Evolutionary conservation across 2,113 vertebrate species (phyloP).

Genomic region (Triplophysa rosa): DNA sequence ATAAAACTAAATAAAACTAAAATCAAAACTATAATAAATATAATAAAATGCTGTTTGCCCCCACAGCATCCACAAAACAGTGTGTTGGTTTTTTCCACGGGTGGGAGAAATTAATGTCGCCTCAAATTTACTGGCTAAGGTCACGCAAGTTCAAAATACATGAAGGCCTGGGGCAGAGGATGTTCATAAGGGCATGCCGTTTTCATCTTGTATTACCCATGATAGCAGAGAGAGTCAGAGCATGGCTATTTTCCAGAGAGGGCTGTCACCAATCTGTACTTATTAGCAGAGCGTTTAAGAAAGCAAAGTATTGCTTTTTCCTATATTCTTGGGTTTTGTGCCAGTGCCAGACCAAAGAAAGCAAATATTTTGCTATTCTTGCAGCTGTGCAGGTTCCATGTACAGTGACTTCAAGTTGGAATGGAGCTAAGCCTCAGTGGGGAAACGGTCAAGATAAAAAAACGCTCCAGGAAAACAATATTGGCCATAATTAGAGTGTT

Average conservation of each 20-base stretch:
- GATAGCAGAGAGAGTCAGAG: conserved; percentile 34
- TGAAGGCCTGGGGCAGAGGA: conserved; percentile 41
- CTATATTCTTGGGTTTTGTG: conserved; percentile 54
- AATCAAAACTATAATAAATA: no score
- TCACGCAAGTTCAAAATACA: conserved; percentile 39
- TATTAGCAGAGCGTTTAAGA: conserved; percentile 46
- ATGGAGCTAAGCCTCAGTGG: conserved; percentile 44
- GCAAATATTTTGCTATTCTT: conserved; percentile 59
- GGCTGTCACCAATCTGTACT: conserved; percentile 38
- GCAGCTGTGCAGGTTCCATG: conserved; percentile 56
- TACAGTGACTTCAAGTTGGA: conserved; percentile 50
- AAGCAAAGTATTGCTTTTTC: conserved; percentile 48
- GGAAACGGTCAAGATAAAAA: conserved; percentile 49
- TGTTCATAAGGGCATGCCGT: conserved; percentile 44
- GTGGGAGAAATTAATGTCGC: conserved; percentile 34
- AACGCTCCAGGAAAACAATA: conserved; percentile 54
- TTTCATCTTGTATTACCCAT: conserved; percentile 29
- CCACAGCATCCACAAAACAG: conserved; percentile 21
- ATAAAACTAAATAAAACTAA: no score
- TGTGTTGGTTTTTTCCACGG: conserved; percentile 34
- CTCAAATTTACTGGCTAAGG: conserved; percentile 32
- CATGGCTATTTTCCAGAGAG: conserved; percentile 25
- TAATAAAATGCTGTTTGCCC: conserved; percentile 46
- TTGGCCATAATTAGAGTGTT: conserved; percentile 56
- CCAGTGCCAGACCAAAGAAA: conserved; percentile 57